These are phyloP conservation scores for Drosophila tropicalis DNA, from an alignment of 1,140 invertebrate genomes.

Conservation along the genomic window DNA sequence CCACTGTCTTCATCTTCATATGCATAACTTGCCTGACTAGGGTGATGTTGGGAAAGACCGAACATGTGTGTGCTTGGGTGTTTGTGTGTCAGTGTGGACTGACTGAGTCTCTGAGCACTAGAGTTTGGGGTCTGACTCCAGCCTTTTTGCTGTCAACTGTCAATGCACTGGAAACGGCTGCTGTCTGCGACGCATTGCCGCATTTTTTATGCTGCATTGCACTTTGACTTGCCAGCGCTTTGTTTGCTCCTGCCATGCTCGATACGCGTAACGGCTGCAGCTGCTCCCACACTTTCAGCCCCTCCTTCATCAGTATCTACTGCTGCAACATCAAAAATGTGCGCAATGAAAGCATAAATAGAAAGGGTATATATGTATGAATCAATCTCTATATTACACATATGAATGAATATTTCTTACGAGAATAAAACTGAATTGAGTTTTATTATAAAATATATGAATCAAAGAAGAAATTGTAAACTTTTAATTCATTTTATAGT, in stretches of 20 bases:
- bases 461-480: no score
- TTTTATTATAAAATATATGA: no score
- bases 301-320: constrained; percentile 24
- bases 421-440: no score
- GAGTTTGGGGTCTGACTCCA: constrained; percentile 14
- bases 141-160: constrained; percentile 76
- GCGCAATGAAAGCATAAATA: background rate
- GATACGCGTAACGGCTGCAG: constrained; percentile 39
- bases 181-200: constrained; percentile 39
- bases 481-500: no score
- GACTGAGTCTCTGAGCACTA: background rate
- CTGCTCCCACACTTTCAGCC: constrained; percentile 7
- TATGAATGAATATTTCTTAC: no score
- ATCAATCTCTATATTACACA: no score
- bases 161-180: constrained; percentile 69
- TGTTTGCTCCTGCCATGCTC: constrained; percentile 63
- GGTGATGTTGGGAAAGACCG: background rate
- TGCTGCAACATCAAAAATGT: background rate
- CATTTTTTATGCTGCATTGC: constrained; percentile 76
- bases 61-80: background rate
- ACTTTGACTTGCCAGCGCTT: constrained; percentile 70
- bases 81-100: background rate
- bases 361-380: background rate
- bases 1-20: constrained; percentile 40
- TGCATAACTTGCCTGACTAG: constrained; percentile 48